These are phyloP conservation scores for Drosophila austrosaltans DNA, from an alignment of 2,888 invertebrate genomes.

Conservation along the genomic window DNA sequence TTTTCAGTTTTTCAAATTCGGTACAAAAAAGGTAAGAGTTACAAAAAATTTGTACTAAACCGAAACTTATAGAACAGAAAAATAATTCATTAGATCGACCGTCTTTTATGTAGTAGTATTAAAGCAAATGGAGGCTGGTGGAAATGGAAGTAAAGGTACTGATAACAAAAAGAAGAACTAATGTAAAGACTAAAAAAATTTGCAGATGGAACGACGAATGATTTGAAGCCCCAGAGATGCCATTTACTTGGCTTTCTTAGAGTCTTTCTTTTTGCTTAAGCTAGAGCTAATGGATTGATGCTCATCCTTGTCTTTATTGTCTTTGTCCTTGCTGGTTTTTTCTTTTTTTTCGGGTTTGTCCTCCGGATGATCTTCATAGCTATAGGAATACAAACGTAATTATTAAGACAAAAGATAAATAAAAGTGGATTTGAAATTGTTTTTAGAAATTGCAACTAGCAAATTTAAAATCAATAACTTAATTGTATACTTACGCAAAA, in stretches of 20 bases:
- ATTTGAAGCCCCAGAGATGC: not conserved
- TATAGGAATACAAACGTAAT: conserved; percentile 66
- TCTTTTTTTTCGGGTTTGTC: conserved; percentile 84
- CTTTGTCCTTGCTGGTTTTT: conserved; percentile 21
- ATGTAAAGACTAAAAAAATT: conserved; percentile 14
- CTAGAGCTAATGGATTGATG: conserved; percentile 58
- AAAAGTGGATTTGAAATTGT: not conserved
- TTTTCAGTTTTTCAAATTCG: not conserved
- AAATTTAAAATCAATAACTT: not conserved
- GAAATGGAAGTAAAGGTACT: conserved; percentile 1
- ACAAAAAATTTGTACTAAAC: conserved; percentile 10
- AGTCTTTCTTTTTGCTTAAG: conserved; percentile 82
- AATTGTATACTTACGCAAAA: conserved; percentile 89
- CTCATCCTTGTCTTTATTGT: conserved; percentile 75
- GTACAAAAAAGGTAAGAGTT: conserved; percentile 8
- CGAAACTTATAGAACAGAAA: not conserved
- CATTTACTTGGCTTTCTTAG: conserved; percentile 82
- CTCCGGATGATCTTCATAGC: conserved; percentile 89
- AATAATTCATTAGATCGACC: conserved; percentile 4
- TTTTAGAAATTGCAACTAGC: not conserved
- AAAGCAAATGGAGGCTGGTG: not conserved
- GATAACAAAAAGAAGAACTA: conserved; percentile 5
- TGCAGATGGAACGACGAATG: conserved; percentile 24
- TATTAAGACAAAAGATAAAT: no score
- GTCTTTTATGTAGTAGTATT: conserved; percentile 6